Evolutionary conservation across 2,113 vertebrate species (phyloP).

Genomic region (Genyomyrus donnyi): DNA sequence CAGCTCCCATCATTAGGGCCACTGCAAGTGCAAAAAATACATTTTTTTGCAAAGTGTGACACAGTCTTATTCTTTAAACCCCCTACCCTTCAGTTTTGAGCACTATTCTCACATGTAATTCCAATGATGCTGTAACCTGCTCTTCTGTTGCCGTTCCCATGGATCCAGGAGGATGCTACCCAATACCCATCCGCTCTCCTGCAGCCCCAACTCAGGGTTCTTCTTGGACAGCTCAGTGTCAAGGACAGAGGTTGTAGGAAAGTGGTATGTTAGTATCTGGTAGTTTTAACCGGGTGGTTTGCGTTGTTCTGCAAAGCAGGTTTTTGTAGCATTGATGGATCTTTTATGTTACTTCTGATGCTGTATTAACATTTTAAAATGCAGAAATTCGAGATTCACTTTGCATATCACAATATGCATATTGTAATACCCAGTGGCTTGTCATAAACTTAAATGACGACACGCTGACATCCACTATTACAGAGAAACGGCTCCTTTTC

Average conservation of each 20-base stretch:
- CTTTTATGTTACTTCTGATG: not conserved
- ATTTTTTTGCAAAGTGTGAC: not conserved
- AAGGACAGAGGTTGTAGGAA: not conserved
- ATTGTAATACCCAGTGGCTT: not conserved
- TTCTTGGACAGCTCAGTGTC: not conserved
- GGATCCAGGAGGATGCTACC: not conserved
- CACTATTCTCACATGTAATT: not conserved
- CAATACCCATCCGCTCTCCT: not conserved
- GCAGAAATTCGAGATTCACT: not conserved
- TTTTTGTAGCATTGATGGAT: not conserved
- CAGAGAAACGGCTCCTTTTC: not conserved
- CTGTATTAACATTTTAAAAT: not conserved
- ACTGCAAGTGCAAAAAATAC: not conserved
- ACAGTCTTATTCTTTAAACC: not conserved
- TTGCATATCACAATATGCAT: not conserved
- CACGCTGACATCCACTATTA: not conserved
- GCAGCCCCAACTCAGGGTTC: conserved; percentile 8
- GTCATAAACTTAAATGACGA: not conserved
- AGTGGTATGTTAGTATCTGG: not conserved
- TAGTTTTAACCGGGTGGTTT: not conserved
- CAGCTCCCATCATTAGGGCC: not conserved
- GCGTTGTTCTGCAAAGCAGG: not conserved
- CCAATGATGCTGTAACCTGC: not conserved
- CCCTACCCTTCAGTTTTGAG: not conserved
- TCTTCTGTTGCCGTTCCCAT: not conserved